phyloP scores from a whole-genome alignment of 2,113 vertebrate genomes.

The Colius striatus region DNA sequence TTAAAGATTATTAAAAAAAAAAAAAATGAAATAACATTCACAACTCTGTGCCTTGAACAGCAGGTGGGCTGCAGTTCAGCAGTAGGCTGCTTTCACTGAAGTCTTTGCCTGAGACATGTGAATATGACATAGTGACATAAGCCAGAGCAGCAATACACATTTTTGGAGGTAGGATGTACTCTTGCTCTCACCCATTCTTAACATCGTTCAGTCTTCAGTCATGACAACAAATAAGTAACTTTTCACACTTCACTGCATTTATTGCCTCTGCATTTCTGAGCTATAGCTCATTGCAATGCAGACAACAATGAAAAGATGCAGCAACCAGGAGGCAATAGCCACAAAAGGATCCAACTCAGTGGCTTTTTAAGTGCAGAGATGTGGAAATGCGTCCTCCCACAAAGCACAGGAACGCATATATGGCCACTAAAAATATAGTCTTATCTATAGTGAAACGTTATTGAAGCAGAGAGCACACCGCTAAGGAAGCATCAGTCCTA shows the following conservation, averaged over 20 bases:
- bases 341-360: background rate
- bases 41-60: background rate
- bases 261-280: background rate
- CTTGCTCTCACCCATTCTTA: background rate
- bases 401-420: background rate
- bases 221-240: background rate
- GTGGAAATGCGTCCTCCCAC: background rate
- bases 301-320: background rate
- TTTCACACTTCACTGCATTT: background rate
- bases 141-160: background rate
- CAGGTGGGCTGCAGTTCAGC: background rate
- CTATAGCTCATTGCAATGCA: background rate
- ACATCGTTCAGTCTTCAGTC: background rate
- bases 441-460: background rate
- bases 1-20: background rate
- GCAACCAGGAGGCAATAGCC: background rate
- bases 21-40: background rate
- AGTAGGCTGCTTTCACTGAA: background rate
- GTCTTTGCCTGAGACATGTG: background rate
- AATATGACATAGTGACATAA: background rate
- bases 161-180: background rate
- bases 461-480: background rate
- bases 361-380: background rate
- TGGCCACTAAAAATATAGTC: background rate
- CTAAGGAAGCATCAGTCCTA: background rate